phyloP scores from a whole-genome alignment of 2,113 vertebrate genomes.

The Cynoglossus semilaevis region DNA sequence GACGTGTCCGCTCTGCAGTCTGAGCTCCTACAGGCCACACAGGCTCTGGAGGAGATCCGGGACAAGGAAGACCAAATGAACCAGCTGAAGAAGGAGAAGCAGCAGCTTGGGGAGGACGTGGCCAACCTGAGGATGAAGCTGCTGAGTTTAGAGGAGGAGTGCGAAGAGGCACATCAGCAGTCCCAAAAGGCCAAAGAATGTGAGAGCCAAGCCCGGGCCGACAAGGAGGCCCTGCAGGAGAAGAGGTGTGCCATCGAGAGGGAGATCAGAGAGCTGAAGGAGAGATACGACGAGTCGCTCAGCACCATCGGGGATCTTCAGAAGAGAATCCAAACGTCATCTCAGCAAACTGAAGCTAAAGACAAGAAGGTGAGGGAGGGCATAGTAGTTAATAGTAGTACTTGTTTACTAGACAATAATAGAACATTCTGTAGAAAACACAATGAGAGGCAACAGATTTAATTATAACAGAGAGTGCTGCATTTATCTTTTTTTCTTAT shows the following conservation, averaged over 20 bases:
- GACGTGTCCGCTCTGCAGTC: slow-evolving; percentile 77
- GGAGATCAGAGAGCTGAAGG: slow-evolving; percentile 89
- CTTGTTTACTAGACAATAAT: too few relatives aligned
- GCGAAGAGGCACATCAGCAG: slow-evolving; percentile 76
- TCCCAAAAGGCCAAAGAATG: slow-evolving; percentile 70
- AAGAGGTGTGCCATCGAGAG: slow-evolving; percentile 82
- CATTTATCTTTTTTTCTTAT: too few relatives aligned
- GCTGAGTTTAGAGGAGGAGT: slow-evolving; percentile 70
- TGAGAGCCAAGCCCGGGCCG: slow-evolving; percentile 69
- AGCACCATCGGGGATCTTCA: slow-evolving; percentile 86
- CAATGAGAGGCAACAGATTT: too few relatives aligned
- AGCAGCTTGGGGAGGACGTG: slow-evolving; percentile 79
- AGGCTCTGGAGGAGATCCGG: slow-evolving; percentile 74
- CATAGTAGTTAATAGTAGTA: too few relatives aligned
- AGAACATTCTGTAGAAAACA: too few relatives aligned
- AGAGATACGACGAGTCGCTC: slow-evolving; percentile 85
- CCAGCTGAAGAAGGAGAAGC: slow-evolving; percentile 76
- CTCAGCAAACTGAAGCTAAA: slow-evolving; percentile 90
- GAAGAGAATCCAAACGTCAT: slow-evolving; percentile 88
- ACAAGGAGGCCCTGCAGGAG: slow-evolving; percentile 80
- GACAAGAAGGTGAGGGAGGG: slow-evolving; percentile 86
- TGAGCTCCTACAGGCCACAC: slow-evolving; percentile 77
- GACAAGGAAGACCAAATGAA: slow-evolving; percentile 74
- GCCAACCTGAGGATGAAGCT: slow-evolving; percentile 72
- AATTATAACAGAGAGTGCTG: too few relatives aligned